Evolutionary conservation across 2,888 invertebrate genomes (phyloP).

Genomic region (Orchestes rusci): DNA sequence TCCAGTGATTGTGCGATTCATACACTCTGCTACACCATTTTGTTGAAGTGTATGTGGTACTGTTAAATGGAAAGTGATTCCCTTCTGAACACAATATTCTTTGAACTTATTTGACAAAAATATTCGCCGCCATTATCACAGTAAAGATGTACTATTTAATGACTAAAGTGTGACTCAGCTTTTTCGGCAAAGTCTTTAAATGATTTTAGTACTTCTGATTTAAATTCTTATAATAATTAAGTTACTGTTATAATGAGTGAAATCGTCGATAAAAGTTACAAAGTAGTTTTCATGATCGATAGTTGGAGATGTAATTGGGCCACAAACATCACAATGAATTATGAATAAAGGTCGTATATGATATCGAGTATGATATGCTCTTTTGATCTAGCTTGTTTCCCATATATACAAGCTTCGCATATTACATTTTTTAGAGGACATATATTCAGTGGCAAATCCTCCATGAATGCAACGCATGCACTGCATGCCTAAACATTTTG

Average conservation of each 20-base stretch:
- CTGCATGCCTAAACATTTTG: too few relatives aligned
- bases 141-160: slow-evolving; percentile 25
- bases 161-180: slow-evolving; percentile 20
- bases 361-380: too few relatives aligned
- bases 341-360: slow-evolving; percentile 20
- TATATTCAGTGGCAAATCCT: too few relatives aligned
- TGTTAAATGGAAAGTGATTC: slow-evolving; percentile 38
- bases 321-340: slow-evolving; percentile 21
- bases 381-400: slow-evolving; percentile 6
- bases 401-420: slow-evolving; percentile 9
- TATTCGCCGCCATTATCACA: slow-evolving; percentile 25
- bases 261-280: slow-evolving; percentile 37
- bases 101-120: slow-evolving; percentile 30
- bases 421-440: slow-evolving; percentile 4
- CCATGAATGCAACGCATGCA: too few relatives aligned
- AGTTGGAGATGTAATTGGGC: slow-evolving; percentile 20
- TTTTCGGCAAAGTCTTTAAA: slow-evolving; percentile 24
- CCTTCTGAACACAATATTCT: too few relatives aligned
- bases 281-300: too few relatives aligned
- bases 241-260: slow-evolving; percentile 36
- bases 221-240: slow-evolving; percentile 20
- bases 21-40: slow-evolving; percentile 32
- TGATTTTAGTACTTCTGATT: slow-evolving; percentile 19
- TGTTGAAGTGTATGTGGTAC: slow-evolving; percentile 39
- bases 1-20: slow-evolving; percentile 38